Percentiles rank a stretch among this genome's conserved stretches.
Conservation (phyloP, 2,113 vertebrate genomes). For the Ailuropoda melanoleuca region DNA sequence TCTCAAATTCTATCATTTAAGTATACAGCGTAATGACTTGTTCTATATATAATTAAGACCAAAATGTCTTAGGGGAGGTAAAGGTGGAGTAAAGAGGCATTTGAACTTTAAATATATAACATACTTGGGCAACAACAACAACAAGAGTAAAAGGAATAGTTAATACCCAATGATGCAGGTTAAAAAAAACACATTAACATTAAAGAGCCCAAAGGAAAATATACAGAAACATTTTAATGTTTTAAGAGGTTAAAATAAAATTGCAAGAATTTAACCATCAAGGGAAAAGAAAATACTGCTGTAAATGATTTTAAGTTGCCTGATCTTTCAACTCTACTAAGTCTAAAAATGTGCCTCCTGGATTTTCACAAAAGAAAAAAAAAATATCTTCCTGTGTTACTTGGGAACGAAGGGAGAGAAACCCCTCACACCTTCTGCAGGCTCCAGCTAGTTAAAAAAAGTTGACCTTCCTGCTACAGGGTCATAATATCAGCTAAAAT, state of each 20-base stretch:
- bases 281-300: background rate
- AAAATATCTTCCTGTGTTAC: background rate
- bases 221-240: conserved; percentile 43
- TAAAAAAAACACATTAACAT: conserved; percentile 31
- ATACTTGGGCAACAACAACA: background rate
- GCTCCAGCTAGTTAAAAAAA: background rate
- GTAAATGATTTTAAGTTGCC: conserved; percentile 32
- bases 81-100: background rate
- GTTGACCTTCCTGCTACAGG: background rate
- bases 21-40: background rate
- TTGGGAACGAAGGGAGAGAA: background rate
- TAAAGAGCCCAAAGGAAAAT: conserved; percentile 1
- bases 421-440: background rate
- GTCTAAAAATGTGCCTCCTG: background rate
- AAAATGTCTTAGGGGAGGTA: background rate
- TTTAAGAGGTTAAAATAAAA: conserved; percentile 35
- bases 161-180: conserved; percentile 4
- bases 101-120: background rate
- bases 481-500: conserved; percentile 18
- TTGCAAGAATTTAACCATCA: background rate
- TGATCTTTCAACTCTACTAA: background rate
- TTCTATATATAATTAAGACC: background rate
- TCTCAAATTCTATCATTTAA: conserved; percentile 5
- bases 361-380: conserved; percentile 22
- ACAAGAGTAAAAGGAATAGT: background rate